phyloP scores from a whole-genome alignment of 2,888 invertebrate genomes.

The Caenorhabditis angaria region DNA sequence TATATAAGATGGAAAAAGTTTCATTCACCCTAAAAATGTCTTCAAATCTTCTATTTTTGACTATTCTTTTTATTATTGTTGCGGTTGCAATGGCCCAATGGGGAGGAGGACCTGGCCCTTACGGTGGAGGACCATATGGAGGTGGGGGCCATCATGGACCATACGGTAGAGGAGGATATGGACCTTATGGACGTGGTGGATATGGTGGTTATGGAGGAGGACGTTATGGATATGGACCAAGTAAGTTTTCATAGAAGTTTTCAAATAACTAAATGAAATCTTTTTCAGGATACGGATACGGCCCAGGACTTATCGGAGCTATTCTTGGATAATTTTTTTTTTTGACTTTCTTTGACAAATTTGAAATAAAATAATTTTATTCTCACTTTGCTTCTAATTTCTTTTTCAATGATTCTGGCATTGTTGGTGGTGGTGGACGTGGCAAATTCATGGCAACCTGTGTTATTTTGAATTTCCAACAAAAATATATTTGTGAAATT shows the following conservation, averaged over 20 bases:
- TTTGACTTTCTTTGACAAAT: neutral
- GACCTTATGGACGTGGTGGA: conserved; percentile 2
- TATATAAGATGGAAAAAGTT: too few species aligned
- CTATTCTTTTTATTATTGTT: neutral
- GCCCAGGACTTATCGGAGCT: neutral
- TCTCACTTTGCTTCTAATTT: conserved; percentile 74
- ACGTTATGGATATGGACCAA: neutral
- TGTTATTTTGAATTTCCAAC: neutral
- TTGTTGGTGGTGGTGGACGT: conserved; percentile 92
- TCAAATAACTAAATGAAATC: too few species aligned
- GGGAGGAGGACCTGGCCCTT: too few species aligned
- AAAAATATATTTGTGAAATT: too few species aligned
- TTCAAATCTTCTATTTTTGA: neutral
- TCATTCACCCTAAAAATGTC: neutral
- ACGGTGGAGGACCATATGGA: neutral
- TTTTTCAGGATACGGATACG: neutral
- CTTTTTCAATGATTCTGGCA: conserved; percentile 89
- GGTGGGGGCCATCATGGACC: neutral
- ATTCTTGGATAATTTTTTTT: neutral
- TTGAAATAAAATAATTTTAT: neutral
- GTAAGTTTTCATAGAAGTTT: neutral
- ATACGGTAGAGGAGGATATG: conserved; percentile 1
- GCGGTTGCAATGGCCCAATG: neutral
- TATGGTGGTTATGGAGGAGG: conserved; percentile 4
- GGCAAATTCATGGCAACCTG: conserved; percentile 79